Evolutionary conservation across 2,113 vertebrate species (phyloP).

Genomic region (Rhynchomys soricoides): DNA sequence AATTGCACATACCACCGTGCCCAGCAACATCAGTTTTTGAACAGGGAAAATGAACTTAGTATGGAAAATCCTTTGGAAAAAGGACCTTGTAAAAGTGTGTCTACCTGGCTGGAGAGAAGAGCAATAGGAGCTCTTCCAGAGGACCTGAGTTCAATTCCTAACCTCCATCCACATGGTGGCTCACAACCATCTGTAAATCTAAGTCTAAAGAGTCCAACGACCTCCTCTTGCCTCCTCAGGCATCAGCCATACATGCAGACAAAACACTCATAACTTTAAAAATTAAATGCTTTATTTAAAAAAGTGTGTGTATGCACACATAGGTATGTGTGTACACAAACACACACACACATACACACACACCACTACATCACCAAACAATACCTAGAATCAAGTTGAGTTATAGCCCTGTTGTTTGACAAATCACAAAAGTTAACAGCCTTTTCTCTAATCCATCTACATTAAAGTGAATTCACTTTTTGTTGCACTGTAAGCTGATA

Average conservation of each 20-base stretch:
- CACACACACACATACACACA: neutral
- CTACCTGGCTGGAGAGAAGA: neutral
- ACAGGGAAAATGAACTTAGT: slow-evolving; percentile 17
- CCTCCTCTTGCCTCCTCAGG: neutral
- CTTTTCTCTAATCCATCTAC: neutral
- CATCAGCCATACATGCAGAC: neutral
- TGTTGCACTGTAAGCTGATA: slow-evolving; percentile 21
- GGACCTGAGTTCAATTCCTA: neutral
- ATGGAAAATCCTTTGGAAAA: slow-evolving; percentile 16
- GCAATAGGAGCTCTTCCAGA: neutral
- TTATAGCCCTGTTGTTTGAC: slow-evolving; percentile 24
- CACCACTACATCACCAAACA: neutral
- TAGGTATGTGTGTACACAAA: no score
- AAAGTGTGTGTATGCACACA: neutral
- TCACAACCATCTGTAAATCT: neutral
- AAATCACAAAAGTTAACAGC: slow-evolving; percentile 61
- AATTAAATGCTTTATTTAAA: neutral
- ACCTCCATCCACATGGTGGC: neutral
- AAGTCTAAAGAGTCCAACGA: neutral
- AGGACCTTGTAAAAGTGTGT: neutral
- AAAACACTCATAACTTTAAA: neutral
- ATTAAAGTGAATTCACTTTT: slow-evolving; percentile 57
- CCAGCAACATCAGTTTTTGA: slow-evolving; percentile 29
- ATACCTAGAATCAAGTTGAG: slow-evolving; percentile 21
- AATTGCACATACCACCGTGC: neutral